phyloP scores from a whole-genome alignment of 2,888 invertebrate species.

The Blastobasis lacticolella region DNA sequence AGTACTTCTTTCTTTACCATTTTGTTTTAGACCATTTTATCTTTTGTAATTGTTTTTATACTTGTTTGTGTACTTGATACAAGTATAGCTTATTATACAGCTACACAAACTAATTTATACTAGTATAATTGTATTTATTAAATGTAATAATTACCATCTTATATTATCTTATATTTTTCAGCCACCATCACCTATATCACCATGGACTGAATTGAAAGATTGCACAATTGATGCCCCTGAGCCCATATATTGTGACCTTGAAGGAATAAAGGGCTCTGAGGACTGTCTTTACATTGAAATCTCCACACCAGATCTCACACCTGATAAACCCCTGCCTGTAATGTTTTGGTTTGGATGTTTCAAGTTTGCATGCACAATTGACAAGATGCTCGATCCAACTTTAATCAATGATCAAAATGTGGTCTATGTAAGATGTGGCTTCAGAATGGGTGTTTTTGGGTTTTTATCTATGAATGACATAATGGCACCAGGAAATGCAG shows the following conservation, averaged over 20 bases:
- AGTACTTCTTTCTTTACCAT: too few relatives aligned
- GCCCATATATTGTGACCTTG: conserved; percentile 19
- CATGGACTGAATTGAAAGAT: conserved; percentile 42
- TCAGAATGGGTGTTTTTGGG: conserved; percentile 60
- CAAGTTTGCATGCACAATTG: conserved; percentile 36
- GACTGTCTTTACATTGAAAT: conserved; percentile 64
- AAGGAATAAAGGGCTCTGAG: conserved; percentile 39
- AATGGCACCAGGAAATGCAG: conserved; percentile 60
- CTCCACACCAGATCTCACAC: conserved; percentile 38
- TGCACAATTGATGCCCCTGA: conserved; percentile 41
- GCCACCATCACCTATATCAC: conserved; percentile 44
- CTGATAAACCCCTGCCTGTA: conserved; percentile 53
- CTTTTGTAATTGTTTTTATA: too few relatives aligned
- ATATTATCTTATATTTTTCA: conserved; percentile 24
- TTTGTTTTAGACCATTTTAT: too few relatives aligned
- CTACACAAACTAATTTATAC: too few relatives aligned
- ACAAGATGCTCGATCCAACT: conserved; percentile 45
- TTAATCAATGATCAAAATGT: conserved; percentile 44
- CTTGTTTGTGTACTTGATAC: too few relatives aligned
- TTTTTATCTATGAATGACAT: conserved; percentile 58
- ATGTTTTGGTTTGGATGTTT: conserved; percentile 69
- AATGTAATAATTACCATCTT: too few relatives aligned
- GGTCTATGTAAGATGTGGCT: conserved; percentile 59
- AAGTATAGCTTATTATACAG: too few relatives aligned
- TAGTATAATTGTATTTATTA: too few relatives aligned